phyloP scores from a whole-genome alignment of 2,113 vertebrate genomes.

The Calidris pygmaea region DNA sequence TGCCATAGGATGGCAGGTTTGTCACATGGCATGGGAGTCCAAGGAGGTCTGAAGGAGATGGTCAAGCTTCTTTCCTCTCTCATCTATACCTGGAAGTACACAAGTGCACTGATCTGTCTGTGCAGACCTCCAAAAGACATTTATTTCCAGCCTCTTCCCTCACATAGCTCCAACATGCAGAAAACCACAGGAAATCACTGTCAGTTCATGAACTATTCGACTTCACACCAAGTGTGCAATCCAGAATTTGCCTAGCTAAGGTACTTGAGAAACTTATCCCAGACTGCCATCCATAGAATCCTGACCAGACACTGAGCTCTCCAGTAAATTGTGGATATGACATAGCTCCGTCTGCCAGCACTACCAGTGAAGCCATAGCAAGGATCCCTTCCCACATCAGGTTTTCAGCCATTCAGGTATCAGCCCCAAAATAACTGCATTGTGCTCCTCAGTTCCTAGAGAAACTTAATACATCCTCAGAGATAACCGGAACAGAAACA shows the following conservation, averaged over 20 bases:
- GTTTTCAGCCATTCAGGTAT: background rate
- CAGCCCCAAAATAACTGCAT: background rate
- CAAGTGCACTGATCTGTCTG: background rate
- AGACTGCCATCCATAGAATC: background rate
- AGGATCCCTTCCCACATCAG: background rate
- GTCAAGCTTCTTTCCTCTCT: background rate
- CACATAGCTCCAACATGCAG: background rate
- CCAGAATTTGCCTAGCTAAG: background rate
- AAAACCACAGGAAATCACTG: background rate
- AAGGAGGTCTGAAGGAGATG: background rate
- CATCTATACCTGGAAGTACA: background rate
- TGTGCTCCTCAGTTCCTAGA: background rate
- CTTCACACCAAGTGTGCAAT: background rate
- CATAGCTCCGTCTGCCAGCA: background rate
- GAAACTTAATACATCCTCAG: background rate
- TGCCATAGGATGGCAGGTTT: background rate
- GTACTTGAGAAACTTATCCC: background rate
- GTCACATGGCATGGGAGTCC: background rate
- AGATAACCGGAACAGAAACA: background rate
- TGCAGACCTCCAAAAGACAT: background rate
- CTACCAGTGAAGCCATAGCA: background rate
- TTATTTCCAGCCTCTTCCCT: background rate
- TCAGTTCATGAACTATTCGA: background rate
- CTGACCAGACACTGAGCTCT: background rate
- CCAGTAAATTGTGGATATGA: background rate